Conservation (phyloP, 1,140 invertebrate genomes). For the Procambarus clarkii region DNA sequence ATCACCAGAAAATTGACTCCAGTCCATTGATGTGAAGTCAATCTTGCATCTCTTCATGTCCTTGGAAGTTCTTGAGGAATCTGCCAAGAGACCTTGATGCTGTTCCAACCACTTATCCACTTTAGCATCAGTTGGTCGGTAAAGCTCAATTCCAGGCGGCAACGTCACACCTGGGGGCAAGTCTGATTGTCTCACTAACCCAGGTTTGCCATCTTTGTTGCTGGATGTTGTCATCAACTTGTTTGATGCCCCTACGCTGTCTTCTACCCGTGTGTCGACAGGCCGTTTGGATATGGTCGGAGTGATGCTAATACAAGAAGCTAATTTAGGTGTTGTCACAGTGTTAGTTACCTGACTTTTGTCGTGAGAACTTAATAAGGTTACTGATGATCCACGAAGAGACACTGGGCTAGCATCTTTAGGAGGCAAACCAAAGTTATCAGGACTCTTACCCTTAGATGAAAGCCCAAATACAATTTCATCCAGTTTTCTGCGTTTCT, state of each 20-base stretch:
- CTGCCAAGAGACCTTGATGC: conserved; percentile 67
- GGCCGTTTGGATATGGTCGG: conserved; percentile 57
- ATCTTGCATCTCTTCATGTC: conserved; percentile 80
- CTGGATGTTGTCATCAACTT: conserved; percentile 45
- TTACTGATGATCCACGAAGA: conserved; percentile 67
- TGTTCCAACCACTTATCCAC: conserved; percentile 72
- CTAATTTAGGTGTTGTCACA: conserved; percentile 65
- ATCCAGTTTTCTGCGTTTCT: conserved; percentile 91
- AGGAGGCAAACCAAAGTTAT: conserved; percentile 75
- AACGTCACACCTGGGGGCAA: conserved; percentile 70
- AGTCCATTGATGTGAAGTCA: conserved; percentile 84
- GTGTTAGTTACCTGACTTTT: conserved; percentile 67
- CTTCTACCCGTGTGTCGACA: conserved; percentile 51
- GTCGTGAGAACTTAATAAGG: conserved; percentile 54
- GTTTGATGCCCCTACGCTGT: conserved; percentile 17
- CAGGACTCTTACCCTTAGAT: conserved; percentile 85
- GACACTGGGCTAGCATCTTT: conserved; percentile 76
- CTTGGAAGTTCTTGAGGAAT: conserved; percentile 65
- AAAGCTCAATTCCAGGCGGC: conserved; percentile 71
- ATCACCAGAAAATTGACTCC: conserved; percentile 92
- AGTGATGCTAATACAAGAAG: conserved; percentile 72
- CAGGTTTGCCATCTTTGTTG: conserved; percentile 54
- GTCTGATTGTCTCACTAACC: conserved; percentile 69
- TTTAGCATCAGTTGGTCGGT: conserved; percentile 69
- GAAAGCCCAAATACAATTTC: conserved; percentile 92